A percentile compares a stretch with the other conserved stretches of the same genome.
Conservation (phyloP, 2,113 vertebrate genomes). For the Phylloscopus whistleri region DNA sequence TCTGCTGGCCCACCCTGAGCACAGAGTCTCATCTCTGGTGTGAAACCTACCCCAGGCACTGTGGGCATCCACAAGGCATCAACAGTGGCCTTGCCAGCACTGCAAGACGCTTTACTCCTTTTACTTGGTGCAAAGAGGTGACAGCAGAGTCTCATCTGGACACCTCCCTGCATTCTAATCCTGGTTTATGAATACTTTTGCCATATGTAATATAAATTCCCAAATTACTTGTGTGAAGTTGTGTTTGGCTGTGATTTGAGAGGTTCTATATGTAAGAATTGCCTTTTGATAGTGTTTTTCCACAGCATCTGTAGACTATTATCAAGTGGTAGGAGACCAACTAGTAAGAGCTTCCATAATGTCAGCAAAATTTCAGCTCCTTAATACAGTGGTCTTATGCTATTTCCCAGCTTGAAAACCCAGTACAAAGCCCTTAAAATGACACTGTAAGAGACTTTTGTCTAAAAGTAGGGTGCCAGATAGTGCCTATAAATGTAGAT, state of each 20-base stretch:
- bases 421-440: constrained; percentile 25
- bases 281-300: constrained; percentile 26
- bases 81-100: not conserved
- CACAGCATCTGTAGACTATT: constrained; percentile 26
- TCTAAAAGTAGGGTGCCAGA: constrained; percentile 27
- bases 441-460: not conserved
- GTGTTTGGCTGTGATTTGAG: constrained; percentile 39
- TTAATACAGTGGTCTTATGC: not conserved
- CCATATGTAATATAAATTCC: not conserved
- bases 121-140: not conserved
- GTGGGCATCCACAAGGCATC: not conserved
- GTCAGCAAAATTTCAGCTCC: constrained; percentile 28
- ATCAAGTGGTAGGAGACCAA: not conserved
- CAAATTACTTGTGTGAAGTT: not conserved
- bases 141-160: not conserved
- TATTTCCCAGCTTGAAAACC: constrained; percentile 16
- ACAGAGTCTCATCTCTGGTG: not conserved
- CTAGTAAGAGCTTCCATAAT: constrained; percentile 35
- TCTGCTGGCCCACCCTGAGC: not conserved
- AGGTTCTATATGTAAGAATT: not conserved
- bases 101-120: not conserved
- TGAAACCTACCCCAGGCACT: not conserved
- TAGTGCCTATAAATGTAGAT: not conserved
- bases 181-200: not conserved
- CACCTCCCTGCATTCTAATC: not conserved